These are phyloP conservation scores for Pristionchus exspectatus DNA, from an alignment of 2,888 invertebrate species.

Conservation along the genomic window DNA sequence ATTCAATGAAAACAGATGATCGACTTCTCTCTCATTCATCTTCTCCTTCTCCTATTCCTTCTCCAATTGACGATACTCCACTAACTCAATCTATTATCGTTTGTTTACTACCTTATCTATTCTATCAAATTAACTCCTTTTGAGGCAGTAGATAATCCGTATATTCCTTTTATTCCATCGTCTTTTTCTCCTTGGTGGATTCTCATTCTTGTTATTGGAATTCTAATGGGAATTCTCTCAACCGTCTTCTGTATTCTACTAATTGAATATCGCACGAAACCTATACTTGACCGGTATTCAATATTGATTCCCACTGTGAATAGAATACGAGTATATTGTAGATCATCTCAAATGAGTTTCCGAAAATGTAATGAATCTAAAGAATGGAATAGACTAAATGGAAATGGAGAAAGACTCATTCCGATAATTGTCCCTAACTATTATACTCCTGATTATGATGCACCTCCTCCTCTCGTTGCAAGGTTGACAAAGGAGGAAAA, in stretches of 20 bases:
- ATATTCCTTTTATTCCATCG: background rate
- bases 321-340: background rate
- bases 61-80: background rate
- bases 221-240: background rate
- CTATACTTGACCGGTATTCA: background rate
- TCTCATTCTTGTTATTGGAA: background rate
- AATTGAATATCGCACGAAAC: slow-evolving; percentile 11
- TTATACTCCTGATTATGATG: background rate
- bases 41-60: slow-evolving; percentile 7
- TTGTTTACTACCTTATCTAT: background rate
- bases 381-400: too few relatives aligned
- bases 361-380: background rate
- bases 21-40: background rate
- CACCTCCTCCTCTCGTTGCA: background rate
- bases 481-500: background rate
- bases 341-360: slow-evolving; percentile 2
- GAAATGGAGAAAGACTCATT: background rate
- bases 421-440: background rate
- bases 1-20: background rate
- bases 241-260: background rate
- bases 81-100: background rate
- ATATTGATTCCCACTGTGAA: background rate
- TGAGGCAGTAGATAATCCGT: background rate
- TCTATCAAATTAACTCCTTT: background rate
- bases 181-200: background rate